Conservation (phyloP, 2,888 invertebrate species). For the Ferrisia virgata region DNA sequence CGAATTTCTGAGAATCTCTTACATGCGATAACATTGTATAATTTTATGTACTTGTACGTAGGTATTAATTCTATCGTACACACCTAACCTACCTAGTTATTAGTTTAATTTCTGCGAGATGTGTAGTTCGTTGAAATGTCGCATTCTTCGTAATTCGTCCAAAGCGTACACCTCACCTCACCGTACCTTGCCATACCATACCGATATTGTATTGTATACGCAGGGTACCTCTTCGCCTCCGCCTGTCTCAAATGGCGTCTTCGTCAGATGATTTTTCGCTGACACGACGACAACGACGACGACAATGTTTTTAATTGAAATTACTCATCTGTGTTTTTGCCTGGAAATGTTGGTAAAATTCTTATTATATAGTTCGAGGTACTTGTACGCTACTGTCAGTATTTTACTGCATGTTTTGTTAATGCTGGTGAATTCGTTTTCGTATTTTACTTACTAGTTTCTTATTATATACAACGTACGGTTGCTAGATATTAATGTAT, state of each 20-base stretch:
- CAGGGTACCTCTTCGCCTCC: neutral
- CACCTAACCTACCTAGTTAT: too few species aligned
- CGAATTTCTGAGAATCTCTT: too few species aligned
- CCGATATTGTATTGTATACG: too few species aligned
- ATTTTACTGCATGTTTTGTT: neutral
- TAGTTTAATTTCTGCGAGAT: neutral
- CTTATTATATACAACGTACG: too few species aligned
- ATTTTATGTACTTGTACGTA: too few species aligned
- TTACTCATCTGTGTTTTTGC: neutral
- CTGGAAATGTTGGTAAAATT: neutral
- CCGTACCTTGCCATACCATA: too few species aligned
- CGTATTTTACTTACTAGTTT: too few species aligned
- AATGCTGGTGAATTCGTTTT: neutral
- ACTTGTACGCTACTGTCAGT: too few species aligned
- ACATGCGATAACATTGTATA: too few species aligned
- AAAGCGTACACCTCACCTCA: neutral
- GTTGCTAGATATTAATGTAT: neutral
- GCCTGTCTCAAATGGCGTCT: neutral
- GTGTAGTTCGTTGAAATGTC: neutral
- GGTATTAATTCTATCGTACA: neutral
- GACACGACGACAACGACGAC: neutral
- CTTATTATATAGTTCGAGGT: too few species aligned
- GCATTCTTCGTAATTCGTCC: neutral
- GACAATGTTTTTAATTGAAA: neutral
- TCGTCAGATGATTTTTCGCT: neutral